Conservation (phyloP, 2,888 invertebrate species). For the Galerucella pusilla region DNA sequence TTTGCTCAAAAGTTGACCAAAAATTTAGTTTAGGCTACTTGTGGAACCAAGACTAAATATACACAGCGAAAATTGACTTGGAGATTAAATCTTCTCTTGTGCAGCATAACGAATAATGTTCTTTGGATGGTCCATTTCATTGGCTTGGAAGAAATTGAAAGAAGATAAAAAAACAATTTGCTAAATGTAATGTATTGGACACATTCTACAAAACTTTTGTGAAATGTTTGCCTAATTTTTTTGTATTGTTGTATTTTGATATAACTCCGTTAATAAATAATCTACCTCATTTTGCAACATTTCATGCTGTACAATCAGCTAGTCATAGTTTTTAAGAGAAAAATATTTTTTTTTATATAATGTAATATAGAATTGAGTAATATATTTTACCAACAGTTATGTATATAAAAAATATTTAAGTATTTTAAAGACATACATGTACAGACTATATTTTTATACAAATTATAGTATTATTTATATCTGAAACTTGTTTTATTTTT, state of each 20-base stretch:
- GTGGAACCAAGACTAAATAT: no score
- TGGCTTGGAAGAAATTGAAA: no score
- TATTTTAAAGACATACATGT: conserved; percentile 57
- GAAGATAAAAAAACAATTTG: no score
- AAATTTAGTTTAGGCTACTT: no score
- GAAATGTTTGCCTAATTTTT: not conserved
- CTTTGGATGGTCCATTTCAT: no score
- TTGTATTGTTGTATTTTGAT: conserved; percentile 39
- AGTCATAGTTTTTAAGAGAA: conserved; percentile 64
- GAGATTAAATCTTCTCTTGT: no score
- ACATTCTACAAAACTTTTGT: not conserved
- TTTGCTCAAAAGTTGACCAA: no score
- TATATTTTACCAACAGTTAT: conserved; percentile 55
- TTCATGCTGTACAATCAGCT: conserved; percentile 66
- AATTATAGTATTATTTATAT: conserved; percentile 64
- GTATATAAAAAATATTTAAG: conserved; percentile 51
- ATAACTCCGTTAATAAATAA: conserved; percentile 52
- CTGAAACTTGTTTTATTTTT: conserved; percentile 39
- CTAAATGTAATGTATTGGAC: no score
- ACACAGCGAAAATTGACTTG: no score
- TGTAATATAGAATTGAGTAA: conserved; percentile 48
- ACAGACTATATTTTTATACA: conserved; percentile 64
- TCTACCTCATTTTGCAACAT: conserved; percentile 66
- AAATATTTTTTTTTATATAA: conserved; percentile 55
- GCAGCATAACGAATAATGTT: no score